phyloP scores from a whole-genome alignment of 1,140 invertebrate genomes.

The Lamellibrachia luymesi region DNA sequence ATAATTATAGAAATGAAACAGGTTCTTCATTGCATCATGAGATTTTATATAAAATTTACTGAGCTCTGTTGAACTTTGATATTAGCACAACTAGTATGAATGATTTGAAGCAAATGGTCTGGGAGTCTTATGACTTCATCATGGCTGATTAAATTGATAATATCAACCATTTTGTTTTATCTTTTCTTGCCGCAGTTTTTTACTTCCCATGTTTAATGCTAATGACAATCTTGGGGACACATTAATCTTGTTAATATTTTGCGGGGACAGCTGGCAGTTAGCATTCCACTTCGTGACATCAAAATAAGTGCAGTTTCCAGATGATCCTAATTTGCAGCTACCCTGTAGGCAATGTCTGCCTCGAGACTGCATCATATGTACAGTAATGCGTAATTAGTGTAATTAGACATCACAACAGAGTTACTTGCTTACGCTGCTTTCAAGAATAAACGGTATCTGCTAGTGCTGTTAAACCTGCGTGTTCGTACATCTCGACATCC shows the following conservation, averaged over 20 bases:
- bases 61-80: no score
- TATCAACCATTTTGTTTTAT: background rate
- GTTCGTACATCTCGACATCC: background rate
- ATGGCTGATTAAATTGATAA: background rate
- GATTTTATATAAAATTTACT: no score
- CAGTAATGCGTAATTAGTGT: background rate
- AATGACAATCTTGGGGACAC: no score
- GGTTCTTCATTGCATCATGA: no score
- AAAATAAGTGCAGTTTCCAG: background rate
- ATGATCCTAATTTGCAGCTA: background rate
- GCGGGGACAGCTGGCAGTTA: background rate
- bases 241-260: background rate
- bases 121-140: no score
- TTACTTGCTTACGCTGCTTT: background rate
- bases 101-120: no score
- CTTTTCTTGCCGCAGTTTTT: no score
- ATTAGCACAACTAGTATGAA: no score
- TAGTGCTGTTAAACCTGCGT: background rate
- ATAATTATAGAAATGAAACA: no score
- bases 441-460: background rate
- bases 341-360: background rate
- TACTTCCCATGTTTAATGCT: no score
- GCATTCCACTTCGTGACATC: background rate
- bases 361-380: background rate
- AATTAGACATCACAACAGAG: background rate